Evolutionary conservation across 2,888 invertebrate species (phyloP), one percentile per base, ranked within the genome.

Genomic region (Drepana falcataria): DNA sequence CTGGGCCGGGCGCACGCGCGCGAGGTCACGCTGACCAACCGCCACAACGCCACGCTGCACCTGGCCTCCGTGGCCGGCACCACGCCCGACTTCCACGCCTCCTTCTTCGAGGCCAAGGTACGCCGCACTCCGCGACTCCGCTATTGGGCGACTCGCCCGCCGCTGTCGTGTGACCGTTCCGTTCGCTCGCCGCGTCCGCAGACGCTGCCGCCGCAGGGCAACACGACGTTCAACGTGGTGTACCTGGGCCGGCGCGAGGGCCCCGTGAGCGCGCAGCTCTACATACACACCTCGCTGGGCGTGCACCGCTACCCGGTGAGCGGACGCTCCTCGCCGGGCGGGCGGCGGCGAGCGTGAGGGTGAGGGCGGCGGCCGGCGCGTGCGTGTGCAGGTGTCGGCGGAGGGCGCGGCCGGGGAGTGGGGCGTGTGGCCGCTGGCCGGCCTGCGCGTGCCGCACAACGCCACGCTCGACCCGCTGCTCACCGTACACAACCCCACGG

Each of bases 101-200:
- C 98, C 65, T 98, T 99, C 93, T 98, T 98, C 87, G 96, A 97
- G 78, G 95, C 97, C 76, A 98, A 98, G 94, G 98, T 98, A 83
- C 9, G 2, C 21, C 21, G 21, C 21, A 21, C 49, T 35, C 4
- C 2, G 35, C n/a, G 21, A 9, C 21, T 21, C 21, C 21, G 21
- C 21, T 21, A 21, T 21, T 21, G 21, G 21, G 21, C 21, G 21
- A 21, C 21, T 21, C 21, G 21, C 21, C 21, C 21, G 21, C 21
- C 21, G 21, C 21, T 21, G 21, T 21, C 21, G 21, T 21, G 21
- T 21, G 21, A 21, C 21, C 21, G 21, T 21, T 21, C 21, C 21
- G 21, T 21, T 44, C 3, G 41, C 9, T 2, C 9, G 7, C 3
- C 3, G 6, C 21, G 35, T 48, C 51, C 53, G 57, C 89, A 97